These are phyloP conservation scores for Drosophila sulfurigaster DNA, from an alignment of 1,140 invertebrate genomes.

Conservation along the genomic window DNA sequence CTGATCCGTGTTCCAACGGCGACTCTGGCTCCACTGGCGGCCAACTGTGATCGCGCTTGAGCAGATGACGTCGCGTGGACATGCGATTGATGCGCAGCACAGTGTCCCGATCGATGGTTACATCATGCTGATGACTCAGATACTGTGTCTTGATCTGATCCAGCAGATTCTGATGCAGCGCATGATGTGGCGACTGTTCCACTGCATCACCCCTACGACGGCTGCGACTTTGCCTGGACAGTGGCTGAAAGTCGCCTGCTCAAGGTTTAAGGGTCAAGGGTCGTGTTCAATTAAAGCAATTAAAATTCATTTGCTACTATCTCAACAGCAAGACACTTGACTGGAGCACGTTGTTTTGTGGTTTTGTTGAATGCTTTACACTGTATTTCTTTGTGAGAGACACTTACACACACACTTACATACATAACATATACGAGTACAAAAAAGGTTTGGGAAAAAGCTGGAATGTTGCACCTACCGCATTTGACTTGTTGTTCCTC, in stretches of 20 bases:
- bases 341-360: conserved; percentile 20
- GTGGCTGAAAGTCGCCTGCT: conserved; percentile 45
- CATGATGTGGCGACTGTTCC: conserved; percentile 56
- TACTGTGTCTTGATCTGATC: conserved; percentile 79
- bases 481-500: conserved; percentile 88
- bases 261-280: not conserved
- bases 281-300: conserved; percentile 16
- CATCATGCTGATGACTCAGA: conserved; percentile 73
- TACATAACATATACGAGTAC: not conserved
- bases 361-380: conserved; percentile 63
- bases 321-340: conserved; percentile 14
- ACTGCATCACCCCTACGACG: conserved; percentile 34
- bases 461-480: conserved; percentile 85
- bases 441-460: not conserved
- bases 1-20: no score
- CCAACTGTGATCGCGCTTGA: conserved; percentile 81
- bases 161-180: conserved; percentile 72
- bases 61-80: conserved; percentile 66
- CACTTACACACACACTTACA: conserved; percentile 26
- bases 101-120: conserved; percentile 79
- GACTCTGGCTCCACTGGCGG: conserved; percentile 57
- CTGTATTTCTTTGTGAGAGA: conserved; percentile 24
- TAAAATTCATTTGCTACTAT: not conserved
- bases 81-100: conserved; percentile 81
- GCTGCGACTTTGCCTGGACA: conserved; percentile 62